Conservation (phyloP, 2,113 vertebrate genomes). For the Entomyzon cyanotis region DNA sequence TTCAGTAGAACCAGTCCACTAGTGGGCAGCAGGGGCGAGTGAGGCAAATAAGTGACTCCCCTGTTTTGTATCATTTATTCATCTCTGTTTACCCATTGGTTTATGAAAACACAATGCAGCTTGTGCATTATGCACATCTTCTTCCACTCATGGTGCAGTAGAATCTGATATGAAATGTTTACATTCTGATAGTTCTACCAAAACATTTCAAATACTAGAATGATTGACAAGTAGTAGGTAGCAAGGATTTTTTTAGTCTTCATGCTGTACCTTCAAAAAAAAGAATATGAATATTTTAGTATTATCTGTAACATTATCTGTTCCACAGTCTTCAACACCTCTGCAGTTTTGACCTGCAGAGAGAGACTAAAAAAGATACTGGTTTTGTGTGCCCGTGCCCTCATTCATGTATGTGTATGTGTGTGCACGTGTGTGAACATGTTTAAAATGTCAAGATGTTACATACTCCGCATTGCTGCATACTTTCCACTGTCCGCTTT, state of each 20-base stretch:
- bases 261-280: neutral
- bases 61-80: neutral
- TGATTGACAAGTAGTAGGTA: neutral
- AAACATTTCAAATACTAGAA: neutral
- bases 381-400: neutral
- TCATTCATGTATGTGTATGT: no score
- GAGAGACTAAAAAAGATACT: neutral
- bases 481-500: neutral
- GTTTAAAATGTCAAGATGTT: neutral
- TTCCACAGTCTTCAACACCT: neutral
- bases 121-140: neutral
- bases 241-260: neutral
- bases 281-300: neutral
- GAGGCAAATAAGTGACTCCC: neutral
- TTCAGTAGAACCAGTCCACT: neutral
- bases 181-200: neutral
- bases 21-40: neutral
- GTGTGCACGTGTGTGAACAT: rapidly evolving
- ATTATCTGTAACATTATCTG: neutral
- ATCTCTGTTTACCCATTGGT: neutral
- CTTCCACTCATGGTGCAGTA: neutral
- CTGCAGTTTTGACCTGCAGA: neutral
- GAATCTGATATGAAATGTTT: neutral
- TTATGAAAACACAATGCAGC: neutral
- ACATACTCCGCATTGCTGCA: neutral